Evolutionary conservation across 1,140 invertebrate genomes (phyloP), one percentile per base, ranked within the genome.

Genomic region (Zophobas atratus): DNA sequence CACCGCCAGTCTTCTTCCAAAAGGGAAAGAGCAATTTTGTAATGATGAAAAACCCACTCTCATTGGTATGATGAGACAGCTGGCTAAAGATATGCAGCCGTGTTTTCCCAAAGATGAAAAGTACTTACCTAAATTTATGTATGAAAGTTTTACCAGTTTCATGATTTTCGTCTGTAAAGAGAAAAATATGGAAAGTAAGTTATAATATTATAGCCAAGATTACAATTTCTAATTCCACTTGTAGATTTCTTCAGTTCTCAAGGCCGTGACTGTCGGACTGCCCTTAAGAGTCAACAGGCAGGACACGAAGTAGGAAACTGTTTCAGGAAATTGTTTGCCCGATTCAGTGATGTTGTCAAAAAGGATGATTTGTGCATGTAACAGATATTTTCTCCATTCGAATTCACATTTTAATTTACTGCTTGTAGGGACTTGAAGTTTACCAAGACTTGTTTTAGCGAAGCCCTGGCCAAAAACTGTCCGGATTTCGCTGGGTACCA

Each of bases 231-330:
- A 46, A 46, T 46, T 46, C 43, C 20, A 51, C n/a, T 36, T 63
- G 38, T 36, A 63, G 57, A 63, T 63, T 63, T 63, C 57, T 63
- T 63, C 35, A 63, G 57, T 39, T n/a, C 35, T 32, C 36, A 38
- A 39, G 57, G 57, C 1, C 6, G 4, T 6, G 57, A 63, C 32
- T 63, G 57, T 8, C n/a, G 34, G 5, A 6, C 8, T 8, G 32
- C 6, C 1, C 38, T 63, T 4, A 63, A 63, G 32, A 6, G n/a
- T n/a, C 6, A 63, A 1, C 57, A 63, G 8, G 57, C 35, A 6
- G 57, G 57, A 32, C 6, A 63, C 6, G 35, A 63, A 39, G 57
- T 63, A 0, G 34, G 35, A 6, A 36, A 63, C 35, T 63, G 57
- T 39, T 63, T 63, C 38, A 39, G 6, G 1, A 38, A 36, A 39